Base-by-base conservation (phyloP, 2,113 vertebrate species). In the Seriola dumerili region DNA sequence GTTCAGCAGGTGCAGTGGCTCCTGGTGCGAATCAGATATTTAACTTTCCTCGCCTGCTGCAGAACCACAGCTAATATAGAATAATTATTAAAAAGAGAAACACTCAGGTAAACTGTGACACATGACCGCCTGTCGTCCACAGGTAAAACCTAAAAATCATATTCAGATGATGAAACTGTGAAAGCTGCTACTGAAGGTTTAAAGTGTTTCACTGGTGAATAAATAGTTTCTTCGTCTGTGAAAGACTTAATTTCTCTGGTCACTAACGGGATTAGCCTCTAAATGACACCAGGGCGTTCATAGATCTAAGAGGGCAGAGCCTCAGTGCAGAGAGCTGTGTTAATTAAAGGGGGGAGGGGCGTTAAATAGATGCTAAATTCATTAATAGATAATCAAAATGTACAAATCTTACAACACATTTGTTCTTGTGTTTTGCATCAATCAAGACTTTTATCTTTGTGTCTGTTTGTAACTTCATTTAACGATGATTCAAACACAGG, bases 221-320 rank as follows among this genome's bases (percentile, higher is more conserved):
- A 40, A 25, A 46, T 25, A 9, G 63, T 40, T 25, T 36, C n/a
- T n/a, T 25, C 16, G 29, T 12, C 25, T 0, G 25, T 58, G 21
- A 44, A 25, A 66, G 38, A 44, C 8, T 8, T 29, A 16, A 68
- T 52, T 48, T 34, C 16, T 69, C 17, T 12, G 66, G 46, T 52
- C 4, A 6, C 48, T 52, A 54, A 69, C n/a, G 19, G 29, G 48
- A 69, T 69, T 69, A 69, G 48, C 48, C 44, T 68, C 48, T 69
- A 36, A 36, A 54, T 54, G 67, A 69, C 46, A 36, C 14, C 4
- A 17, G 64, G 42, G 4, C 14, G 5, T 6, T 67, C 42, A 67
- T 5, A 25, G 66, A 69, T 69, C 29, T 52, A 36, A 69, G 46
- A 4, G 72, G 21, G 32, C 1, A 12, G 21, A 52, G 72, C 21